Conservation (phyloP, 2,797 vertebrate species). For the Acipenser ruthenus region DNA sequence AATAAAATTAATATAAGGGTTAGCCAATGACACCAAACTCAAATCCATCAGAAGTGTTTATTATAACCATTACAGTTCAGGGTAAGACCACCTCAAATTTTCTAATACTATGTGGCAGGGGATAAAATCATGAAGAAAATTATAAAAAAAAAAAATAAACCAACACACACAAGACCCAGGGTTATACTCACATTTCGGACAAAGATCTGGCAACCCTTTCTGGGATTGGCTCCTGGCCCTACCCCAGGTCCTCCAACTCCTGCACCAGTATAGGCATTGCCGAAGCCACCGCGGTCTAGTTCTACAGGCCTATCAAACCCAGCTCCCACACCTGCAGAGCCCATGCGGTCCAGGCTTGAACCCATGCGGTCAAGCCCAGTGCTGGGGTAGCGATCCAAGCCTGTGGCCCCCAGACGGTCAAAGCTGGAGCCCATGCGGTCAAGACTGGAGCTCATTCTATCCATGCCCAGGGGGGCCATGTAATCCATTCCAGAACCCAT, state of each 20-base stretch:
- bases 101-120: no score
- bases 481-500: constrained; percentile 79
- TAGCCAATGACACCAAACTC: no score
- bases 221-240: constrained; percentile 55
- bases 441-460: constrained; percentile 78
- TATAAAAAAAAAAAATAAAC: no score
- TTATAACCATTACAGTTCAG: no score
- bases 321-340: constrained; percentile 55
- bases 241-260: constrained; percentile 72
- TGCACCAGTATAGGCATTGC: constrained; percentile 71
- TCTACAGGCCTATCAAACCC: constrained; percentile 87
- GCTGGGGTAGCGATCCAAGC: constrained; percentile 53
- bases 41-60: no score
- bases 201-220: constrained; percentile 96
- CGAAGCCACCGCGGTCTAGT: constrained; percentile 85
- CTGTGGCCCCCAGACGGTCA: constrained; percentile 52
- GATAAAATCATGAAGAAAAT: no score
- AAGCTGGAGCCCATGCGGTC: constrained; percentile 75
- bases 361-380: constrained; percentile 60
- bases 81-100: no score
- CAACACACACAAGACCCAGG: not conserved
- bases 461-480: constrained; percentile 77
- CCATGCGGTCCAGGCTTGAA: constrained; percentile 60
- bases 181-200: constrained; percentile 84
- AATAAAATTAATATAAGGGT: not conserved